Evolutionary conservation across 2,888 invertebrate species (phyloP).

Genomic region (Rhopalosiphum nymphaeae): DNA sequence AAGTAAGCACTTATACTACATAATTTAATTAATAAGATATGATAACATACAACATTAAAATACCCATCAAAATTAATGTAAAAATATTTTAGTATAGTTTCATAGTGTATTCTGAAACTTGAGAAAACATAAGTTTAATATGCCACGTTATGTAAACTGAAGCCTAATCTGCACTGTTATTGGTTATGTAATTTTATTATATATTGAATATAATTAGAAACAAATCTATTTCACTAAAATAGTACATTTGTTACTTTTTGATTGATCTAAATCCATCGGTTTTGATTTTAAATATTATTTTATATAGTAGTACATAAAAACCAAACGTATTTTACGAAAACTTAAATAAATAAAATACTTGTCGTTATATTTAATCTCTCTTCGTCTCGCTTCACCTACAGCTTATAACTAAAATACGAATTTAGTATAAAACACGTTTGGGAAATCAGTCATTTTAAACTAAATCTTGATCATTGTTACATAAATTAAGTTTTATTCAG

Average conservation of each 20-base stretch:
- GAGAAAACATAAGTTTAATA: neutral
- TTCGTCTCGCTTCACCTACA: neutral
- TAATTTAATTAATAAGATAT: neutral
- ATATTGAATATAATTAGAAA: neutral
- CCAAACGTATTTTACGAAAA: neutral
- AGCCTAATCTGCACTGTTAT: neutral
- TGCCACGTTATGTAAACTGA: neutral
- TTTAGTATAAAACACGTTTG: neutral
- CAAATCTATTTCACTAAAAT: neutral
- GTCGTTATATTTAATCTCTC: neutral
- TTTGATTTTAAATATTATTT: neutral
- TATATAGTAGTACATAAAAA: neutral
- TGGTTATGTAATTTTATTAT: neutral
- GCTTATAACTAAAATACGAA: neutral
- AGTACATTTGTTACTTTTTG: neutral
- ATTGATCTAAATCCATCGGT: neutral
- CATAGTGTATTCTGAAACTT: neutral
- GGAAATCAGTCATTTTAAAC: neutral
- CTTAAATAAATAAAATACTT: neutral
- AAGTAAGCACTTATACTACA: neutral
- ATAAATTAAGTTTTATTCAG: neutral
- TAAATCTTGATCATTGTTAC: neutral
- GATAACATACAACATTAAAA: neutral
- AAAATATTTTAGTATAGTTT: neutral
- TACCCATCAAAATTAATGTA: neutral